Percentiles rank a stretch among this genome's conserved stretches.
Evolutionary conservation across 2,888 invertebrate genomes (phyloP).

Genomic region (Ennomos quercinarius): DNA sequence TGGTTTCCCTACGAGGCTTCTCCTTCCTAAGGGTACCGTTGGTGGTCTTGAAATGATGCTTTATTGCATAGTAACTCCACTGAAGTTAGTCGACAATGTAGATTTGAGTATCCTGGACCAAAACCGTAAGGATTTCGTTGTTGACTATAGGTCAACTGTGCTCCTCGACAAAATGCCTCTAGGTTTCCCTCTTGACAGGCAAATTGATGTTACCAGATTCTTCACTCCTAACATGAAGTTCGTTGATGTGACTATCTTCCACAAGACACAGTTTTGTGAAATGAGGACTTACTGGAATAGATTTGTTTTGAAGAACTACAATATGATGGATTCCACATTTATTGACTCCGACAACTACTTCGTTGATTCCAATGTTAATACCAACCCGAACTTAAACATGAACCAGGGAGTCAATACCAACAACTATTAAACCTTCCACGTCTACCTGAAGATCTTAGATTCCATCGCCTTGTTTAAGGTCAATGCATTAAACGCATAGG

Average conservation of each 20-base stretch:
- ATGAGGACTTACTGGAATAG: constrained; percentile 76
- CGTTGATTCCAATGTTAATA: constrained; percentile 60
- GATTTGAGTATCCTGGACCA: constrained; percentile 70
- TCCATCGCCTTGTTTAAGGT: neutral
- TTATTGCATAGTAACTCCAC: constrained; percentile 87
- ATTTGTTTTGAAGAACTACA: constrained; percentile 69
- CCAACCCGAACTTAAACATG: constrained; percentile 19
- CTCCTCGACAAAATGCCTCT: constrained; percentile 87
- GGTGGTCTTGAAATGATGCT: constrained; percentile 88
- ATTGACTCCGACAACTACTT: constrained; percentile 57
- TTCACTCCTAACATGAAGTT: constrained; percentile 88
- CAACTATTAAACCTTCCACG: neutral
- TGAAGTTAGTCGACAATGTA: constrained; percentile 73
- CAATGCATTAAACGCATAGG: neutral
- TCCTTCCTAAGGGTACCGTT: constrained; percentile 89
- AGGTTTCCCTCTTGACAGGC: constrained; percentile 91
- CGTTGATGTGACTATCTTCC: constrained; percentile 87
- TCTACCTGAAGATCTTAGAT: no score
- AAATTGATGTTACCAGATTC: constrained; percentile 85
- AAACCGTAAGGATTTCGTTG: constrained; percentile 72
- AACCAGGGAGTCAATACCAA: constrained; percentile 7
- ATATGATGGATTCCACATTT: constrained; percentile 60
- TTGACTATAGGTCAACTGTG: constrained; percentile 69
- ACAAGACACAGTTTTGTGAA: constrained; percentile 80
- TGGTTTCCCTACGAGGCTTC: constrained; percentile 89